These are phyloP conservation scores for Nasonia oneida DNA, from an alignment of 2,888 invertebrate species.

Conservation along the genomic window DNA sequence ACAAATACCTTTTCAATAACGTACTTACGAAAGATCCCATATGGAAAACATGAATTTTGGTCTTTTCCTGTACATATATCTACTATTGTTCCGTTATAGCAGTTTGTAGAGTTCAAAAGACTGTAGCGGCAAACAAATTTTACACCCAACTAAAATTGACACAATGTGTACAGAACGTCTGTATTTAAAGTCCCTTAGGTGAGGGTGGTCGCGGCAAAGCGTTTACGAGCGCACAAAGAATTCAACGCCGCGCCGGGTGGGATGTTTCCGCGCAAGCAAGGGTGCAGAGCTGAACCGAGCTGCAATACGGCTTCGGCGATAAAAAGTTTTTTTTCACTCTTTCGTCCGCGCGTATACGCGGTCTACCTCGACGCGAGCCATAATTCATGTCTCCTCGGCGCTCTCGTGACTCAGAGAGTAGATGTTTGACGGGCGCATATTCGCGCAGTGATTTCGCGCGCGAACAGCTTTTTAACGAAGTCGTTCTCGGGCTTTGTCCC, in stretches of 20 bases:
- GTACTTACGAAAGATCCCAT: too few relatives aligned
- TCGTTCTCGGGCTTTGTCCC: slow-evolving; percentile 4
- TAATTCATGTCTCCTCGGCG: slow-evolving; percentile 69
- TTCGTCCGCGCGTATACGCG: slow-evolving; percentile 46
- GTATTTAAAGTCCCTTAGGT: slow-evolving; percentile 22
- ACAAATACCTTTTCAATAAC: too few relatives aligned
- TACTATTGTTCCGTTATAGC: too few relatives aligned
- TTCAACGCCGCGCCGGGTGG: slow-evolving; percentile 4
- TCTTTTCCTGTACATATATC: too few relatives aligned
- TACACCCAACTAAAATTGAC: slow-evolving; percentile 19
- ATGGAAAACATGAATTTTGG: too few relatives aligned
- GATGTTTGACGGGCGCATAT: slow-evolving; percentile 63
- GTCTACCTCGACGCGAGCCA: slow-evolving; percentile 68
- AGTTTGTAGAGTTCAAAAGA: too few relatives aligned
- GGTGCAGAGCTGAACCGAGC: not conserved
- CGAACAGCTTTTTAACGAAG: slow-evolving; percentile 20
- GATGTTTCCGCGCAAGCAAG: slow-evolving; percentile 6
- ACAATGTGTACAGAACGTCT: slow-evolving; percentile 17
- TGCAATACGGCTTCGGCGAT: slow-evolving; percentile 60
- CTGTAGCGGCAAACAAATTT: not conserved
- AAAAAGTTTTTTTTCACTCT: slow-evolving; percentile 63
- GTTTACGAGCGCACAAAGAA: slow-evolving; percentile 61
- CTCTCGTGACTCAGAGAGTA: slow-evolving; percentile 63
- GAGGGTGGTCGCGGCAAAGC: slow-evolving; percentile 55
- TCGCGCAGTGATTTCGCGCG: slow-evolving; percentile 58